Evolutionary conservation across 2,888 invertebrate genomes (phyloP).

Genomic region (Papilio protenor): DNA sequence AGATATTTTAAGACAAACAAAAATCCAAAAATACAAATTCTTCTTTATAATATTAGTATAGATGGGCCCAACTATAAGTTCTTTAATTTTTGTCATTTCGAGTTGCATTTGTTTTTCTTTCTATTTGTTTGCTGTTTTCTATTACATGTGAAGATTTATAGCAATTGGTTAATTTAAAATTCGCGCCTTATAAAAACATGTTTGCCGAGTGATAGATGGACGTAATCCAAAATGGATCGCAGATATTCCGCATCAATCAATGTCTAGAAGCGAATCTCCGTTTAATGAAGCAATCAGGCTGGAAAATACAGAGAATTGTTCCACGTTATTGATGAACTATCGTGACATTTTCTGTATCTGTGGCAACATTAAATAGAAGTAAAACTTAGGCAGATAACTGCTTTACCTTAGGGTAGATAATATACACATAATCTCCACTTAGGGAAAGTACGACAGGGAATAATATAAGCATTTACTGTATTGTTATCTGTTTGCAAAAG

Average conservation of each 20-base stretch:
- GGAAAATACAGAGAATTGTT: conserved; percentile 54
- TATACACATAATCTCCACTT: not conserved
- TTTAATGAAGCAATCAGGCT: conserved; percentile 51
- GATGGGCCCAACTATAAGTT: not conserved
- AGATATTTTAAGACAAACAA: too few relatives aligned
- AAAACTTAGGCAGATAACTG: not conserved
- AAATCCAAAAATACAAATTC: too few relatives aligned
- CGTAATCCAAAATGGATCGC: not conserved
- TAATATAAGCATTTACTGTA: conserved; percentile 5
- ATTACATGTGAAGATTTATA: not conserved
- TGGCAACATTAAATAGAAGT: not conserved
- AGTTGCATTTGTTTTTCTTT: not conserved
- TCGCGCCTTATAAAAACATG: not conserved
- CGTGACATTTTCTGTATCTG: conserved; percentile 55
- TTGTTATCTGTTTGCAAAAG: conserved; percentile 24
- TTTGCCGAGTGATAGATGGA: not conserved
- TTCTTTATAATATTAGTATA: too few relatives aligned
- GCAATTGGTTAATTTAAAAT: not conserved
- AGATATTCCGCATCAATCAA: conserved; percentile 23
- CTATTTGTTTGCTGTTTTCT: not conserved
- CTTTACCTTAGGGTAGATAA: not conserved
- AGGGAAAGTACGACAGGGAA: too few relatives aligned
- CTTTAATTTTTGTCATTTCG: not conserved
- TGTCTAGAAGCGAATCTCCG: conserved; percentile 31
- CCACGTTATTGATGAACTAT: conserved; percentile 59